Percentiles rank a stretch among this genome's conserved stretches.
phyloP scores from a whole-genome alignment of 2,797 vertebrate species.

The Cryptoprocta ferox region DNA sequence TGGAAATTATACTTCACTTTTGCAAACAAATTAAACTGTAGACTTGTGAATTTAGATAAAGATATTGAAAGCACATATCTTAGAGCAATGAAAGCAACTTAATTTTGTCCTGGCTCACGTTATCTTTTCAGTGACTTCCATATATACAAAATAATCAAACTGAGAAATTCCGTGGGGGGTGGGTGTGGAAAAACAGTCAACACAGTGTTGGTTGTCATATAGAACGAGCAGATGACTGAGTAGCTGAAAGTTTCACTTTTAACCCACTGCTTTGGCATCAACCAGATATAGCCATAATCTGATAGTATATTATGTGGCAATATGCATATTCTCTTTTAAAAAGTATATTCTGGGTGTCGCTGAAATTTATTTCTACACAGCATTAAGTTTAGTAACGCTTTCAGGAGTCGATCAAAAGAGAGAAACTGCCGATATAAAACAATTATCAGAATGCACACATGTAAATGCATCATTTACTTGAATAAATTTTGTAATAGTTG shows the following conservation, averaged over 20 bases:
- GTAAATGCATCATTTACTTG: constrained; percentile 15
- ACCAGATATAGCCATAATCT: neutral
- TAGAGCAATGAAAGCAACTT: neutral
- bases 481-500: neutral
- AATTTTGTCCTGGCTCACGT: neutral
- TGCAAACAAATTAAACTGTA: constrained; percentile 54
- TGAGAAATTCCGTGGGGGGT: neutral
- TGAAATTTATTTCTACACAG: neutral
- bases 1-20: constrained; percentile 33
- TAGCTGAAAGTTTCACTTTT: neutral
- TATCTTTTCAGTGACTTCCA: constrained; percentile 29
- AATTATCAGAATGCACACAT: constrained; percentile 15
- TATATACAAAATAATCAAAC: neutral
- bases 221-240: neutral
- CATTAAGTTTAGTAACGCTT: constrained; percentile 20
- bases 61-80: constrained; percentile 26
- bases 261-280: neutral
- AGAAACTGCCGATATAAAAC: neutral
- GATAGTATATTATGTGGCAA: neutral
- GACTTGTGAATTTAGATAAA: constrained; percentile 50
- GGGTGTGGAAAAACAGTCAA: neutral
- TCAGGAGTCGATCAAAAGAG: neutral
- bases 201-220: neutral
- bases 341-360: neutral
- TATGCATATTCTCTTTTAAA: neutral